Percentiles rank a stretch among this genome's conserved stretches.
Conservation (phyloP, 2,888 invertebrate species). For the Dasysyrphus tricinctus region DNA sequence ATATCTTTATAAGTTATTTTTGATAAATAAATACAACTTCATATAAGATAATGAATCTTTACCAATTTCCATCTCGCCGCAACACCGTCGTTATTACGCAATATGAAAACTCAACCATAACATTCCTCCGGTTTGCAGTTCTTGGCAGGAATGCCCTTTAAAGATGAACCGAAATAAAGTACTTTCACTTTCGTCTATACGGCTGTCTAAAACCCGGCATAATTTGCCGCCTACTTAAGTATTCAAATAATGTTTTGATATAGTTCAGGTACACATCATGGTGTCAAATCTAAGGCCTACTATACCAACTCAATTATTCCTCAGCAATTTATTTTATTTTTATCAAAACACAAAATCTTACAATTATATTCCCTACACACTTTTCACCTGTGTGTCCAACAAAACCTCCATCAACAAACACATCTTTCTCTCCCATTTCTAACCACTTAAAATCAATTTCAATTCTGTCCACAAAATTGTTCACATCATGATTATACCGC, state of each 20-base stretch:
- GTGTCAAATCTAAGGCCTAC: neutral
- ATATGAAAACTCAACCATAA: no score
- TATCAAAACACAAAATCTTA: neutral
- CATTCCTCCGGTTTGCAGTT: no score
- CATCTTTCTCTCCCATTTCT: neutral
- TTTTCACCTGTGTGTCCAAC: slow-evolving; percentile 44
- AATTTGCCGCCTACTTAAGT: neutral
- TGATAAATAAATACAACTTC: no score
- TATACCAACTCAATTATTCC: slow-evolving; percentile 35
- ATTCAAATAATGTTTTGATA: slow-evolving; percentile 16
- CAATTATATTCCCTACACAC: slow-evolving; percentile 25
- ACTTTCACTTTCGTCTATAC: neutral
- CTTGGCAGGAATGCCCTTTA: no score
- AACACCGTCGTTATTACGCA: no score
- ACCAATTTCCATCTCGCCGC: no score
- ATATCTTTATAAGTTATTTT: no score
- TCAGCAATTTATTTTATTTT: neutral
- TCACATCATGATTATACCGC: slow-evolving; percentile 33
- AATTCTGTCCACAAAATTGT: slow-evolving; percentile 38
- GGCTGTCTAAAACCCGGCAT: neutral
- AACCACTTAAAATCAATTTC: slow-evolving; percentile 32
- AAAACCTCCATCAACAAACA: neutral
- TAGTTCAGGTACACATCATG: neutral
- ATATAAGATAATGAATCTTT: no score
- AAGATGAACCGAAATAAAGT: neutral